Evolutionary conservation across 2,797 vertebrate species (phyloP).

Genomic region (Hoplostethus atlanticus): DNA sequence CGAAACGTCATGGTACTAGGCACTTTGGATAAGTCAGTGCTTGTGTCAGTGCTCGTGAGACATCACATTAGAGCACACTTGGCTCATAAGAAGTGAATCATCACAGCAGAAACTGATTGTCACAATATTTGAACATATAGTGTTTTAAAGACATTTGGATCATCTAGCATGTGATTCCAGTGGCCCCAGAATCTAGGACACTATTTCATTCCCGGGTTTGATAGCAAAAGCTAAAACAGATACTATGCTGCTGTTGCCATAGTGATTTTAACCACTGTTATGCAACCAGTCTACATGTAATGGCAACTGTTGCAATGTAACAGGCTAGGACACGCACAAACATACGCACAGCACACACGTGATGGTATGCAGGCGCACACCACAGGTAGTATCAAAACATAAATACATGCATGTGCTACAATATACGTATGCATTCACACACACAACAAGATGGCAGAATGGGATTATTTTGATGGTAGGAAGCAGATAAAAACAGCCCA

Average conservation of each 20-base stretch:
- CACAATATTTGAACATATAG: too few relatives aligned
- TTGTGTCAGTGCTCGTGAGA: not conserved
- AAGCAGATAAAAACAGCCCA: slow-evolving; percentile 44
- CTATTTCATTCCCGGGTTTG: slow-evolving; percentile 36
- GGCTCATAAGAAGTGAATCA: slow-evolving; percentile 17
- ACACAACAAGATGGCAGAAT: slow-evolving; percentile 40
- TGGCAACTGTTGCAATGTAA: slow-evolving; percentile 55
- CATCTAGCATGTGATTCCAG: slow-evolving; percentile 5
- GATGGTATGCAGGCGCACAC: not conserved
- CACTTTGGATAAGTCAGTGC: not conserved
- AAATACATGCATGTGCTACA: slow-evolving; percentile 8
- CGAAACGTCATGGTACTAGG: not conserved
- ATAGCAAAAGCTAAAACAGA: slow-evolving; percentile 23
- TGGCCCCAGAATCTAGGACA: slow-evolving; percentile 32
- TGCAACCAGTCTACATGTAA: slow-evolving; percentile 75
- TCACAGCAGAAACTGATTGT: not conserved
- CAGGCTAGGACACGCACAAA: slow-evolving; percentile 3
- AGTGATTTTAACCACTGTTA: slow-evolving; percentile 58
- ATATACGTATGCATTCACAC: not conserved
- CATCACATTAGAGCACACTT: not conserved
- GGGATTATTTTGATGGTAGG: slow-evolving; percentile 52
- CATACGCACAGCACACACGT: not conserved
- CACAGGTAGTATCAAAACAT: not conserved
- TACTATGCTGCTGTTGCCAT: slow-evolving; percentile 72
- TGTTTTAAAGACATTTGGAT: slow-evolving; percentile 5